Percentiles rank a stretch among this genome's conserved stretches.
phyloP scores from a whole-genome alignment of 1,140 invertebrate genomes.

The Dinoponera quadriceps region DNA sequence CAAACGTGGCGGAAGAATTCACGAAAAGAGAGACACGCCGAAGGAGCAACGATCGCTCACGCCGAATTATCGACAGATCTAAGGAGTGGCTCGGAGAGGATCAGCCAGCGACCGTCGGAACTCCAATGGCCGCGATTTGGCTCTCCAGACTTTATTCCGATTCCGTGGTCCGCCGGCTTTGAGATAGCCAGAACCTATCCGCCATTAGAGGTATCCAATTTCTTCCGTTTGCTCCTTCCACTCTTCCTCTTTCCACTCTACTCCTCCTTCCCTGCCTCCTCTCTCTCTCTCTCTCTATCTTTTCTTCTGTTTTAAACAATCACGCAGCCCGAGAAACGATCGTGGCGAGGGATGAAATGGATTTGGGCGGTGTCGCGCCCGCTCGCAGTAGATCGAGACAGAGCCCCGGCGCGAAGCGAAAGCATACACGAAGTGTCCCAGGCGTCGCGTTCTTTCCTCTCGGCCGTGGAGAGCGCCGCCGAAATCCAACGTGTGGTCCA shows the following conservation, averaged over 20 bases:
- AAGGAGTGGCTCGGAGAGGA: slow-evolving; percentile 52
- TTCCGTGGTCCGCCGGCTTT: slow-evolving; percentile 58
- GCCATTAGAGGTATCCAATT: slow-evolving; percentile 80
- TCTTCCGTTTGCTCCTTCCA: slow-evolving; percentile 47
- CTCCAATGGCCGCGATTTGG: slow-evolving; percentile 62
- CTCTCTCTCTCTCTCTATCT: slow-evolving; percentile 30
- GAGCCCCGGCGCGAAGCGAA: background rate
- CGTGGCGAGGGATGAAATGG: slow-evolving; percentile 22
- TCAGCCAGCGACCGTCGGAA: slow-evolving; percentile 47
- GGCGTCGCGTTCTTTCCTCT: background rate
- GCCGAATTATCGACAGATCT: slow-evolving; percentile 64
- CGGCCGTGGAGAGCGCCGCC: background rate
- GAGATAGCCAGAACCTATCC: slow-evolving; percentile 63
- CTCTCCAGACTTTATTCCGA: slow-evolving; percentile 70
- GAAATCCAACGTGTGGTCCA: background rate
- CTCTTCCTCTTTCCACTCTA: slow-evolving; percentile 15
- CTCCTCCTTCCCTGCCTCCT: background rate
- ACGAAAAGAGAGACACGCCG: slow-evolving; percentile 12
- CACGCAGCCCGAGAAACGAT: slow-evolving; percentile 39
- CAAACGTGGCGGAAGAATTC: slow-evolving; percentile 4
- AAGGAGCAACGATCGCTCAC: slow-evolving; percentile 51
- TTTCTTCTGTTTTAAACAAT: slow-evolving; percentile 73
- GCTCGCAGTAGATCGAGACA: background rate
- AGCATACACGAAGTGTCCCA: background rate
- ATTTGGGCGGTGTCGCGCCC: slow-evolving; percentile 5